Percentiles rank a stretch among this genome's conserved stretches.
Evolutionary conservation across 2,888 invertebrate genomes (phyloP).

Genomic region (Rhagonycha fulva): DNA sequence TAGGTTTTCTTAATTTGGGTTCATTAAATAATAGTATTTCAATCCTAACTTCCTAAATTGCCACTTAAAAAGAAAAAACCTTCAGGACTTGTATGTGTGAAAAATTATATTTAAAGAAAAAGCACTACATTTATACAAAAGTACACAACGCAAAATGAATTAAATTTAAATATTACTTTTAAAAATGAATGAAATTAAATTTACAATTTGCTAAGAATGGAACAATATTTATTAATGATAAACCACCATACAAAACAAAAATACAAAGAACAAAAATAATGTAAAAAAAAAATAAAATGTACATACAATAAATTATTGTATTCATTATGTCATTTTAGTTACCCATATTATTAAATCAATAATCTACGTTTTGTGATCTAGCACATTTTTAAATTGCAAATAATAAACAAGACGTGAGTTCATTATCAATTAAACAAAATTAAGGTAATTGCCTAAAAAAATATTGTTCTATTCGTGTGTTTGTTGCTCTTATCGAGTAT

Average conservation of each 20-base stretch:
- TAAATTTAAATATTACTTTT: background rate
- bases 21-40: background rate
- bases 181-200: background rate
- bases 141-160: background rate
- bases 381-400: background rate
- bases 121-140: conserved; percentile 1
- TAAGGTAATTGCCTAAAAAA: background rate
- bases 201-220: conserved; percentile 4
- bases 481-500: background rate
- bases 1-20: background rate
- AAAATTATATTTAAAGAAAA: background rate
- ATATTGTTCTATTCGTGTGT: conserved; percentile 1
- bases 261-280: background rate
- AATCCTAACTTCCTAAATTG: background rate
- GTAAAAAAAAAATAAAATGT: background rate
- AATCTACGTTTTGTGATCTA: background rate
- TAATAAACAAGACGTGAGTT: background rate
- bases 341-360: background rate
- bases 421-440: background rate
- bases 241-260: background rate
- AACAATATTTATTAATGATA: background rate
- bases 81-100: background rate
- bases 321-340: background rate
- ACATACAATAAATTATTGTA: background rate
- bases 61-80: background rate